Evolutionary conservation across 2,888 invertebrate species (phyloP), one percentile per base, ranked within the genome.

Genomic region (Rotaria macrura): DNA sequence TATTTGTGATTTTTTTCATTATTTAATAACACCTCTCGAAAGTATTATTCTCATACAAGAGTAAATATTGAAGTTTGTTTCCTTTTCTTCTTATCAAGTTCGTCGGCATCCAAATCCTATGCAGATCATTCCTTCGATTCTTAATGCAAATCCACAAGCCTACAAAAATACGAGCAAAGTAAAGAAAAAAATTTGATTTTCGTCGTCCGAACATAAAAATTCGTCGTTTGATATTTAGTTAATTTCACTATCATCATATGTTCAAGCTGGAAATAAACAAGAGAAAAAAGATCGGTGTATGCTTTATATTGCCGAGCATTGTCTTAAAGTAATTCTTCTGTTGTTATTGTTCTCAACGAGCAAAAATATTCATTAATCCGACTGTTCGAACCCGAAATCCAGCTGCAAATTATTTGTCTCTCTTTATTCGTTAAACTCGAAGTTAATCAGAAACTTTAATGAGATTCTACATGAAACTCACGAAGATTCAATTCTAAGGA

Each of bases 21-120:
- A 79, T 79, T 9, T 43, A 79, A 43, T 79, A 14, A 79, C 79
- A 43, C 79, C 79, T 79, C 10, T 79, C n/a, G 79, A 79, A 79
- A 79, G 79, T 79, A 79, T 25, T 12, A 14, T 65, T 34, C 47
- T 1, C 14, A 47, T 17, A 34, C 10, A 0, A 29, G 7, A 40
- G 2, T 20, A 47, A 47, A 20, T 74, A 23, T 40, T 38, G 14
- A 47, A 14, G 9, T 10, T 1, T 7, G 14, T 14, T 47, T 10
- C 12, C 14, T 47, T 52, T 3, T 52, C 6, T 52, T 34, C 9
- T 20, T 6, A 34, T 65, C 0, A 14, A 65, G 65, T 79, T 79
- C 79, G 79, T 43, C 79, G 79, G 12, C 79, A 79, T 43, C 40
- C 40, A 79, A 79, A 79, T 79, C 79, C 79, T 1, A 79, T 43